A percentile compares a stretch with the other conserved stretches of the same genome.
These are phyloP conservation scores for Spilosoma lubricipeda DNA, from an alignment of 2,888 invertebrate species.

Conservation along the genomic window DNA sequence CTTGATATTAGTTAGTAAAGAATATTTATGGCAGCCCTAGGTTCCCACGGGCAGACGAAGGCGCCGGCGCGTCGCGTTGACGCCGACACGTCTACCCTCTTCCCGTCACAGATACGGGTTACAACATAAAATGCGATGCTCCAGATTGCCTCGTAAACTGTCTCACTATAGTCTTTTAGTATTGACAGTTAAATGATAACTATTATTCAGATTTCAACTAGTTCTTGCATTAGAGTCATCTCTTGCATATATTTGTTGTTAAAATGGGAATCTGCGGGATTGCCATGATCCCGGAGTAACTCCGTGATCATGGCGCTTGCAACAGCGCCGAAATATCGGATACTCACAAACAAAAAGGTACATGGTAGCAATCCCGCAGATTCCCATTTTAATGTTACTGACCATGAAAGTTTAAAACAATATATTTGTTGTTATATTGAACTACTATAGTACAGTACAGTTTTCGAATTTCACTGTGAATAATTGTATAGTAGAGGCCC, in stretches of 20 bases:
- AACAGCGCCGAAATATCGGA: too few relatives aligned
- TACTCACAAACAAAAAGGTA: too few relatives aligned
- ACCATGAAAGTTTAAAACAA: too few relatives aligned
- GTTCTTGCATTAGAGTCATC: constrained; percentile 2
- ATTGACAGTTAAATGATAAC: constrained; percentile 36
- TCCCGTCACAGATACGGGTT: constrained; percentile 55
- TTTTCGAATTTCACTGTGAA: too few relatives aligned
- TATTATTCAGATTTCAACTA: constrained; percentile 29
- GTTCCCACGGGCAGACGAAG: constrained; percentile 25
- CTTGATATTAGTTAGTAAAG: constrained; percentile 2
- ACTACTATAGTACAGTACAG: neutral
- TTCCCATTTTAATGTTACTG: too few relatives aligned
- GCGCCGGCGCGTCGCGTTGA: constrained; percentile 65
- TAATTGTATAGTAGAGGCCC: too few relatives aligned
- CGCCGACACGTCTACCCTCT: constrained; percentile 77
- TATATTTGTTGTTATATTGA: too few relatives aligned
- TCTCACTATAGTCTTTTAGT: constrained; percentile 35
- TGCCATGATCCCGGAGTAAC: too few relatives aligned
- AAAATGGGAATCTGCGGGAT: too few relatives aligned
- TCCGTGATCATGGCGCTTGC: too few relatives aligned
- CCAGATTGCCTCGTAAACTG: constrained; percentile 77
- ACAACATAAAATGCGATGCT: constrained; percentile 66
- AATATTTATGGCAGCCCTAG: constrained; percentile 35
- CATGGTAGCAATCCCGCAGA: too few relatives aligned
- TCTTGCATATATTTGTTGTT: neutral